Base-by-base conservation (phyloP, 2,888 invertebrate genomes). In the Lasius fuliginosus region DNA sequence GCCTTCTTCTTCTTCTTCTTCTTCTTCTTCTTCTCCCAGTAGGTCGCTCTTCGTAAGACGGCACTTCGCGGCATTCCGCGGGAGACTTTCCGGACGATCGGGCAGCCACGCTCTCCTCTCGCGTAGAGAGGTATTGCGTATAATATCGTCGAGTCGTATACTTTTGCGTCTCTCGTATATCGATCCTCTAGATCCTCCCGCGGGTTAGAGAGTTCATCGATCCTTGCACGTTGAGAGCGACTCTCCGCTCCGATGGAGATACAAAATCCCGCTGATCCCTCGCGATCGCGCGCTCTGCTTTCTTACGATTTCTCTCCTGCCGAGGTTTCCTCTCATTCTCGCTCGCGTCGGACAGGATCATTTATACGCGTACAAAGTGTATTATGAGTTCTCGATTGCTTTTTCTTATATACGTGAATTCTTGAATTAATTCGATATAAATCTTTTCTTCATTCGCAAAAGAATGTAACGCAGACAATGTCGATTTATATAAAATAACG, bases 81-180 rank as follows among this genome's bases (percentile, higher is more conserved):
- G 12, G 74, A 73, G 74, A 73, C 64, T 86, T 88, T 89, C 85
- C 87, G 83, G 81, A 75, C 86, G 86, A 89, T 89, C 89, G 56
- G 82, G 64, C 86, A 84, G 73, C 86, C 85, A 65, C 65, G 84
- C 56, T 60, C 49, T 53, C 8, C 8, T 53, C 53, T 53, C 53
- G 18, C 53, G n/a, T n/a, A n/a, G 3, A 36, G 36, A 36, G n/a
- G n/a, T 53, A n/a, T 53, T 53, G n/a, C 42, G 42, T 23, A 23
- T 65, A 23, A 67, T 82, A 33, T 56, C 67, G 27, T 67, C 53
- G 33, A 60, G 67, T 73, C 46, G 69, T 69, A 62, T 30, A 27
- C 42, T 46, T n/a, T n/a, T 53, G n/a, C 53, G 53, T 56, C 23
- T 56, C 23, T 42, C 62, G 36, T 62, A 85, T 74, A 84, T 84